Evolutionary conservation across 2,888 invertebrate genomes (phyloP).

Genomic region (Scotopteryx bipunctaria): DNA sequence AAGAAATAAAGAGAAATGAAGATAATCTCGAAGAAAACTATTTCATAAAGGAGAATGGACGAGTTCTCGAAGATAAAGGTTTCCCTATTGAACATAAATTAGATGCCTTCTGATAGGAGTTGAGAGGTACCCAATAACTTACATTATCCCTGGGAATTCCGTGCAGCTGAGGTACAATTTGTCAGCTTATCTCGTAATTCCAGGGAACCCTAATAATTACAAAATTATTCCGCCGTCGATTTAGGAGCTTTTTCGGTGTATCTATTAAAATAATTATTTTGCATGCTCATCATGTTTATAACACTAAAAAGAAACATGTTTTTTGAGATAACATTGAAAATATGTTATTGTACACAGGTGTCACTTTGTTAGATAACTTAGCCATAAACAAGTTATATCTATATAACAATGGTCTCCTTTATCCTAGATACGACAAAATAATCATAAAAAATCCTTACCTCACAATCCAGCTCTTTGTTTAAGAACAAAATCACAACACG

Average conservation of each 20-base stretch:
- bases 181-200: constrained; percentile 28
- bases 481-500: constrained; percentile 40
- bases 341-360: too few relatives aligned
- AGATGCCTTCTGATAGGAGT: constrained; percentile 21
- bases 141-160: constrained; percentile 23
- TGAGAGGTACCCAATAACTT: constrained; percentile 22
- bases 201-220: constrained; percentile 27
- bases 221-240: constrained; percentile 14
- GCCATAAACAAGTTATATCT: too few relatives aligned
- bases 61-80: constrained; percentile 14
- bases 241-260: too few relatives aligned
- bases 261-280: too few relatives aligned
- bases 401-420: too few relatives aligned
- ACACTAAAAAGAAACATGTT: too few relatives aligned
- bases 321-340: too few relatives aligned
- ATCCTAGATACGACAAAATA: too few relatives aligned
- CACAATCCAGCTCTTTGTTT: constrained; percentile 31
- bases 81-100: constrained; percentile 20
- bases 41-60: constrained; percentile 8
- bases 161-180: constrained; percentile 20
- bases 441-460: constrained; percentile 34
- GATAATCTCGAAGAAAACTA: constrained; percentile 1
- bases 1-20: not conserved
- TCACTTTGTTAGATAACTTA: too few relatives aligned
- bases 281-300: too few relatives aligned